These are phyloP conservation scores for Zeugodacus cucurbitae DNA, from an alignment of 1,140 invertebrate genomes.

Conservation along the genomic window DNA sequence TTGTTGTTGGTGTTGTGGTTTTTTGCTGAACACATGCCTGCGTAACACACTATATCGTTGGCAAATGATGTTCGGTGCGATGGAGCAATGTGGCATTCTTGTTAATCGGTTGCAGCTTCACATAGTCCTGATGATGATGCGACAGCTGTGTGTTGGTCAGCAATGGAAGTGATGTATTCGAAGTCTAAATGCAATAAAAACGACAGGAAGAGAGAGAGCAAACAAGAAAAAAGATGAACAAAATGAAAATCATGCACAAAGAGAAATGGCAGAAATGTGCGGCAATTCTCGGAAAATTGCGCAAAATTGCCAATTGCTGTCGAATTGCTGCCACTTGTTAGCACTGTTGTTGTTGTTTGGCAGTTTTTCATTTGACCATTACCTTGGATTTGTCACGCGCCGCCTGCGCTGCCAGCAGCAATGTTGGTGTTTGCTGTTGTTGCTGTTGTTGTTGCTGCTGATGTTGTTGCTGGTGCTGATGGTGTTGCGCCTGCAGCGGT, in stretches of 20 bases:
- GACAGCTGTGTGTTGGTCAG: conserved; percentile 62
- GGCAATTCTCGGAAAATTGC: background rate
- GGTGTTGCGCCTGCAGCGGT: background rate
- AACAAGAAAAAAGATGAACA: background rate
- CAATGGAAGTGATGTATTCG: conserved; percentile 64
- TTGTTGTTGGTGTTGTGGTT: background rate
- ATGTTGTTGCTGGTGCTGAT: conserved; percentile 49
- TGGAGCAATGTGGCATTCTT: conserved; percentile 59
- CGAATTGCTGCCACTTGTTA: background rate
- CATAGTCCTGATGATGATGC: conserved; percentile 59
- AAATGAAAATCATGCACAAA: too few species aligned
- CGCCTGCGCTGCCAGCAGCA: conserved; percentile 38
- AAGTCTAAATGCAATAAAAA: conserved; percentile 51
- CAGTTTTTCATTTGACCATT: background rate
- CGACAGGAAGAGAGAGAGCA: background rate
- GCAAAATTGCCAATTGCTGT: background rate
- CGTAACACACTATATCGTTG: conserved; percentile 53
- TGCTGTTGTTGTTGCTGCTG: conserved; percentile 32
- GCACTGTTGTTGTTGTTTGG: background rate
- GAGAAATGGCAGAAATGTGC: background rate
- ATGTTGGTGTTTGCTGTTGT: conserved; percentile 35
- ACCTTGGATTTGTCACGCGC: conserved; percentile 65
- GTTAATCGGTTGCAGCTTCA: conserved; percentile 60
- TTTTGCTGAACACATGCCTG: background rate
- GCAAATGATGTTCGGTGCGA: conserved; percentile 64